These are phyloP conservation scores for Pachydiplax longipennis DNA, from an alignment of 2,888 invertebrate species.

Conservation along the genomic window DNA sequence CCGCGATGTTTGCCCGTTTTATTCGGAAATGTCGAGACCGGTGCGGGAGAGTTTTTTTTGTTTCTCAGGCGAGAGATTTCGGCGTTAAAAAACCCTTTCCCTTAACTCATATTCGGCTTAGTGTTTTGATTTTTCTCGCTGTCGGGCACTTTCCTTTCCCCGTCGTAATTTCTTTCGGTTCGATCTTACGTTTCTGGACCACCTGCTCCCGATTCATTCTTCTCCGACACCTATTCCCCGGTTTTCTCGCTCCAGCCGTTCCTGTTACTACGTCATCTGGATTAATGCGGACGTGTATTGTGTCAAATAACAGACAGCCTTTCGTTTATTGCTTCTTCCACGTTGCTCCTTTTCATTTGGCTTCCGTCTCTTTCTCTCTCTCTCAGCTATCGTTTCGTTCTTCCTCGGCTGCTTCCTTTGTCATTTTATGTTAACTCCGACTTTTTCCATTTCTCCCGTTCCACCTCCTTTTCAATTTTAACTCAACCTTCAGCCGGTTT, in stretches of 20 bases:
- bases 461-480: neutral
- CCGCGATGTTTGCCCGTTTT: neutral
- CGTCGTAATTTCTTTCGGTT: neutral
- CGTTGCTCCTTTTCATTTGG: neutral
- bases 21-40: neutral
- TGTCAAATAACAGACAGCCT: neutral
- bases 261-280: neutral
- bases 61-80: neutral
- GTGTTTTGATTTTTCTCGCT: neutral
- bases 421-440: neutral
- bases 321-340: neutral
- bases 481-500: neutral
- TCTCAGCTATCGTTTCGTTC: neutral
- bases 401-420: neutral
- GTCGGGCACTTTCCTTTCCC: neutral
- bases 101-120: neutral
- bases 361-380: neutral
- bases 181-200: neutral
- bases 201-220: neutral
- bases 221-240: neutral
- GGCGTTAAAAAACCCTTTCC: neutral
- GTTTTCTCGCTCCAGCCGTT: neutral
- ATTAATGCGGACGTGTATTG: conserved; percentile 13
- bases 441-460: neutral
- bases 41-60: neutral